These are phyloP conservation scores for Branchellion lobata DNA, from an alignment of 2,888 invertebrate species.

Conservation along the genomic window DNA sequence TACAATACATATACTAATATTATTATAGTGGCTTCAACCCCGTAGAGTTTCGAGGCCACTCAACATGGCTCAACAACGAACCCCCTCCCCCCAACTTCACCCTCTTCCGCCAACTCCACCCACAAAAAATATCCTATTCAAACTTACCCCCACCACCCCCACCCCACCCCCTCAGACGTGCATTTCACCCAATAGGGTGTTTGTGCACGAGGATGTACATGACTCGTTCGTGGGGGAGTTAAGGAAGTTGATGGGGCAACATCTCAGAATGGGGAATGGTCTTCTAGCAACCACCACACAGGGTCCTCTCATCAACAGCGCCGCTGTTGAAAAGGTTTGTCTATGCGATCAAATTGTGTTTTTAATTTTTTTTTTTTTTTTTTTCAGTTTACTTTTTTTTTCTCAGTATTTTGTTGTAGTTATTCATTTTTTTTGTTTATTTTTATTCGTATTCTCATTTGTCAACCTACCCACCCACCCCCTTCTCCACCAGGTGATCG, in stretches of 20 bases:
- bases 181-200: conserved; percentile 80
- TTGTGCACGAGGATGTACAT: conserved; percentile 68
- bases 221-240: conserved; percentile 78
- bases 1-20: too few species aligned
- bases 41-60: too few species aligned
- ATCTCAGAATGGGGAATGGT: conserved; percentile 80
- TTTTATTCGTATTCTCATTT: background rate
- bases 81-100: background rate
- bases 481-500: conserved; percentile 66
- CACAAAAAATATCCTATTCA: too few species aligned
- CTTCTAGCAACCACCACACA: conserved; percentile 72
- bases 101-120: too few species aligned
- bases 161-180: conserved; percentile 75
- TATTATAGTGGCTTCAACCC: too few species aligned
- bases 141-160: too few species aligned
- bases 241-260: conserved; percentile 69
- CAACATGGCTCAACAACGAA: too few species aligned
- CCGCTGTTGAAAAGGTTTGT: conserved; percentile 77
- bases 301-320: conserved; percentile 87
- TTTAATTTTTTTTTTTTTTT: background rate
- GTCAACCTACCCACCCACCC: background rate
- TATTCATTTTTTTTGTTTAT: background rate
- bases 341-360: too few species aligned
- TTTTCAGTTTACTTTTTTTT: conserved; percentile 9
- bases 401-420: background rate